Base-by-base conservation (phyloP, 1,140 invertebrate species). In the Uloborus diversus region DNA sequence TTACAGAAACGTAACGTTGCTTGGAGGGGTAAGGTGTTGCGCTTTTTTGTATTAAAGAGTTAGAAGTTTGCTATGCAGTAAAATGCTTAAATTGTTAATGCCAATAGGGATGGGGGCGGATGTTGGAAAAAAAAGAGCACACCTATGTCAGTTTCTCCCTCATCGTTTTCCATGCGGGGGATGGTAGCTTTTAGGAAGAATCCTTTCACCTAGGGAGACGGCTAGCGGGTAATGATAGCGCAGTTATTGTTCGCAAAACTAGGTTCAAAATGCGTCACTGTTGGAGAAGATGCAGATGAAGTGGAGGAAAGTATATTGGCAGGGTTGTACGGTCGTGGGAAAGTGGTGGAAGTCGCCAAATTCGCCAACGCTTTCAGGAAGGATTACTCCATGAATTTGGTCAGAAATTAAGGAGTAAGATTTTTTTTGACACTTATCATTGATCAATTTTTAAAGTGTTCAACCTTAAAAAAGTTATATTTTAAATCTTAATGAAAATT, bases 81-180 rank as follows among this genome's bases (percentile, higher is more conserved):
- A 64, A 42, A 64, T 20, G 13, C 51, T 75, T 75, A 75, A 75
- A 75, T 75, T 75, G 71, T 75, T 75, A 75, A 75, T 75, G 71
- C 32, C 32, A 17, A 4, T 3, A 27, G 32, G 4, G 51, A 27
- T 17, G 65, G 49, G 30, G 20, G 32, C 1, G 27, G 30, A n/a
- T 14, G 51, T 3, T 2, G 37, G 30, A 42, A 33, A 75, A 75
- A 64, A 69, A 35, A 56, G 25, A 17, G 49, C 25, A 37, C 9
- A 42, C 2, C 37, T 42, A 42, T 1, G 51, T 20, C n/a, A 5
- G 11, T 20, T 35, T 7, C 62, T 37, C 37, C 23, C 17, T 2
- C 37, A 42, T 17, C 37, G n/a, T n/a, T n/a, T n/a, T n/a, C n/a
- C n/a, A n/a, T n/a, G n/a, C n/a, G 17, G 37, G 1, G 17, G 37